Base-by-base conservation (phyloP, 1,140 invertebrate genomes). In the Hirudo medicinalis region DNA sequence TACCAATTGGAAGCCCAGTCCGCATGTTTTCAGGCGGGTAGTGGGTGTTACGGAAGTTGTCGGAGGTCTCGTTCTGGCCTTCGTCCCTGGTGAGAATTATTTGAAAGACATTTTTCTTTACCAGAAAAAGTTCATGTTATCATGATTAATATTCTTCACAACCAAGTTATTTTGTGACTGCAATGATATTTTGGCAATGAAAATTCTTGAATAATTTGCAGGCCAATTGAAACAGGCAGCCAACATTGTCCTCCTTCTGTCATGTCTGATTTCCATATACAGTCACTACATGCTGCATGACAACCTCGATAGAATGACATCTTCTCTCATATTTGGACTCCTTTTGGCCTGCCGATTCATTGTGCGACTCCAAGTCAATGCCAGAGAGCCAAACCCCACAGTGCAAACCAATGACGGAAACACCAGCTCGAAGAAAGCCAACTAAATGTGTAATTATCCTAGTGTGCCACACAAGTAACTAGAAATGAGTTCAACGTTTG, bases 291-390 rank as follows among this genome's bases (percentile, higher is more conserved):
- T 91, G 85, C 88, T 95, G 3, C 89, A 91, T 72, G 92, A 96
- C 81, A 91, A 91, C 75, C 89, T 96, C 79, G 92, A 96, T 80
- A 87, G 91, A 76, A 92, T 91, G 72, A 92, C 91, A 70, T 91
- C 93, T 9, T 89, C 92, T 55, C 82, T 97, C 76, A 92, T 97
- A 20, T 97, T 98, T 82, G 90, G 92, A 77, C 91, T 97, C 76
- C 92, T 98, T 88, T 83, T 97, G n/a, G 88, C 87, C 66, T 94
- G 94, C 76, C 86, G 94, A 74, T 83, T 98, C 57, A 90, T 97
- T 20, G 88, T 90, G 67, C 87, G 88, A 72, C 87, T 84, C 78
- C 88, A 89, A 72, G 76, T 80, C 3, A 77, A 72, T 25, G 69
- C 76, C n/a, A 74, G 75, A 72, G 75, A 76, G 27, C 32, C 19